Evolutionary conservation across 2,888 invertebrate genomes (phyloP).

Genomic region (Mythimna lalbum): DNA sequence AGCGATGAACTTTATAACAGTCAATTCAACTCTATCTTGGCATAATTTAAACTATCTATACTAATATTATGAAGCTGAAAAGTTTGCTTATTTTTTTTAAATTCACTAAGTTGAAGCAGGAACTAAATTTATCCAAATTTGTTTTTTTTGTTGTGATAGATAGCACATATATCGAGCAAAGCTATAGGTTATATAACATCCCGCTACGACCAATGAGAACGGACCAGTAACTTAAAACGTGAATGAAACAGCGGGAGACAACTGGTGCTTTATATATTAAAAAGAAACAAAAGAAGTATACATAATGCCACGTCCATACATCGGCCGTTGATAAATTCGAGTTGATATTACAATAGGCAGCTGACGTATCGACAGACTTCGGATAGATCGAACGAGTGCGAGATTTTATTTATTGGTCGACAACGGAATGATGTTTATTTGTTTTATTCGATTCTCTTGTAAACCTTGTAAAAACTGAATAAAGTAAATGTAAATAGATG

Average conservation of each 20-base stretch:
- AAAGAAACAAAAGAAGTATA: conserved; percentile 10
- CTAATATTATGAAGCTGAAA: no score
- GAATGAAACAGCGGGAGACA: not conserved
- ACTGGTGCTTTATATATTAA: not conserved
- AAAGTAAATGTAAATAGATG: conserved; percentile 28
- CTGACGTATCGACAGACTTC: conserved; percentile 48
- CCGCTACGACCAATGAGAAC: no score
- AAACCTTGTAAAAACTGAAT: conserved; percentile 25
- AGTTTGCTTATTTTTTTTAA: no score
- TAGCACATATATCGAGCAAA: no score
- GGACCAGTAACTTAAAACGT: no score
- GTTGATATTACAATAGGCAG: conserved; percentile 19
- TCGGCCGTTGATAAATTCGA: conserved; percentile 23
- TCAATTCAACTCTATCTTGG: not conserved
- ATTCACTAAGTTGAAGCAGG: no score
- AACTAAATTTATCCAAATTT: no score
- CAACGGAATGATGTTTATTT: conserved; percentile 25
- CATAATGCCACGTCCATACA: conserved; percentile 8
- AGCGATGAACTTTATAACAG: not conserved
- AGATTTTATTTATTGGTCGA: conserved; percentile 36
- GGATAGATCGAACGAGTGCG: conserved; percentile 13
- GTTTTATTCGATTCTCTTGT: conserved; percentile 26
- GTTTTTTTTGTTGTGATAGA: no score
- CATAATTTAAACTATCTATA: no score
- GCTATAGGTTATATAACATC: no score